These are phyloP conservation scores for Idaea dimidiata DNA, from an alignment of 2,888 invertebrate genomes.

Conservation along the genomic window DNA sequence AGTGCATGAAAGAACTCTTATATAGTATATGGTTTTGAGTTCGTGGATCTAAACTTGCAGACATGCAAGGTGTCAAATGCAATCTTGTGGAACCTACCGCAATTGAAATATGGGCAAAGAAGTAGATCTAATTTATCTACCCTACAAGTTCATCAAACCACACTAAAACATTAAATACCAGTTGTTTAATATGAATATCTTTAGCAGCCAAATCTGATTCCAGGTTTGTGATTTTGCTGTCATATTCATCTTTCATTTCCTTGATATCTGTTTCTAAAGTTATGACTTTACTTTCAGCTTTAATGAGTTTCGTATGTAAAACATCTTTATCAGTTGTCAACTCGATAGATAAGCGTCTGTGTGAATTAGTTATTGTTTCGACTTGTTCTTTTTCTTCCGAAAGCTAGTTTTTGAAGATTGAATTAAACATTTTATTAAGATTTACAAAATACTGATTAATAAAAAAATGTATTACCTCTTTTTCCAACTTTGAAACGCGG, in stretches of 20 bases:
- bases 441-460: conserved; percentile 8
- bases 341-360: conserved; percentile 67
- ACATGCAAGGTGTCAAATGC: not conserved
- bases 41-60: not conserved
- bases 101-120: conserved; percentile 10
- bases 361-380: conserved; percentile 56
- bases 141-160: conserved; percentile 14
- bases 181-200: conserved; percentile 82
- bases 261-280: conserved; percentile 74
- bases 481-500: conserved; percentile 80
- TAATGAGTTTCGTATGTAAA: conserved; percentile 66
- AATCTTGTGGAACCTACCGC: not conserved
- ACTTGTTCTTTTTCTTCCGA: conserved; percentile 73
- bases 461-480: conserved; percentile 69
- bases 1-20: conserved; percentile 2
- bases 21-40: not conserved
- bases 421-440: conserved; percentile 16
- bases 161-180: conserved; percentile 64
- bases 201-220: conserved; percentile 81
- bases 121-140: not conserved
- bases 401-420: conserved; percentile 59
- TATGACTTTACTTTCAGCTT: conserved; percentile 70
- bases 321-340: conserved; percentile 72
- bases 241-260: conserved; percentile 79
- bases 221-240: conserved; percentile 81